These are phyloP conservation scores for Portunus trituberculatus DNA, from an alignment of 1,140 invertebrate species.

Conservation along the genomic window DNA sequence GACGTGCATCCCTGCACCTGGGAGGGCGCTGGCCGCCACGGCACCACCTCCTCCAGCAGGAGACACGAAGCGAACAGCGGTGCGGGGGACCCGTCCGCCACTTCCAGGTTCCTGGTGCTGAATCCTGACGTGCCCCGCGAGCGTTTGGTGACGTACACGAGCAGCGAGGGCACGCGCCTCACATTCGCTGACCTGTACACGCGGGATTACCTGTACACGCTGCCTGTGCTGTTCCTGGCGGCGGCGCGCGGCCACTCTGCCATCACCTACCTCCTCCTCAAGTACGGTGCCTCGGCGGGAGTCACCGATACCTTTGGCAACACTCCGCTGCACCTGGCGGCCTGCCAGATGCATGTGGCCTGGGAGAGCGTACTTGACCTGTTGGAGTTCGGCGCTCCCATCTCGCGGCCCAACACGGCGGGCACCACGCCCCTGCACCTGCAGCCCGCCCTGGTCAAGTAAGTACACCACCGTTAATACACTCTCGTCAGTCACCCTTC, in stretches of 20 bases:
- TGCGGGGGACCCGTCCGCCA: slow-evolving; percentile 7
- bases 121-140: slow-evolving; percentile 70
- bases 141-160: slow-evolving; percentile 66
- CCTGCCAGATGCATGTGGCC: slow-evolving; percentile 82
- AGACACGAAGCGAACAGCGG: slow-evolving; percentile 13
- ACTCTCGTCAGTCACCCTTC: neutral
- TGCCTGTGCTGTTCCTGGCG: slow-evolving; percentile 83
- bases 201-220: slow-evolving; percentile 81
- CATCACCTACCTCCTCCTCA: slow-evolving; percentile 82
- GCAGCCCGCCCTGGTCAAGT: slow-evolving; percentile 80
- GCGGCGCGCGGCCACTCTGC: slow-evolving; percentile 82
- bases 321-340: slow-evolving; percentile 83
- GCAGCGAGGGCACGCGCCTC: slow-evolving; percentile 59
- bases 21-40: slow-evolving; percentile 50
- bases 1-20: slow-evolving; percentile 76
- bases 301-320: slow-evolving; percentile 82
- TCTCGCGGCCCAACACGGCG: slow-evolving; percentile 81
- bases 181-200: slow-evolving; percentile 81
- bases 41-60: slow-evolving; percentile 70
- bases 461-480: neutral
- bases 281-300: slow-evolving; percentile 82
- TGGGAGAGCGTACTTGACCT: slow-evolving; percentile 83
- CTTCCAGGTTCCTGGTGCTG: slow-evolving; percentile 67
- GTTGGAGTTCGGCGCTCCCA: slow-evolving; percentile 82
- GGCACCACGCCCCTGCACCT: slow-evolving; percentile 82